Conservation (phyloP, 1,140 invertebrate genomes). For the Papilio polytes region DNA sequence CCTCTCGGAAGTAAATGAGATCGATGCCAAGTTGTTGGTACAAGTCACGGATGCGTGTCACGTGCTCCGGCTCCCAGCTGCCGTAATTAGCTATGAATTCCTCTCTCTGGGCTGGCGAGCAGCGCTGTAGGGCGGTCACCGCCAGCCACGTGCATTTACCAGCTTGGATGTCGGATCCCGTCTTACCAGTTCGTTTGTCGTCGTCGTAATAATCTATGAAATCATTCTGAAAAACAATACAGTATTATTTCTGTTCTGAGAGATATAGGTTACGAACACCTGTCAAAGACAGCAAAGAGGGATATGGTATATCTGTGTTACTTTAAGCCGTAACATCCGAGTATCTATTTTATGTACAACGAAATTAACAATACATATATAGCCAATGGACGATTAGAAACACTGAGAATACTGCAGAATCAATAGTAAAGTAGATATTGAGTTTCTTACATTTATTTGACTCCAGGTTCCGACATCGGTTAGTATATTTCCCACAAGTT, state of each 20-base stretch:
- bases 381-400: too few species aligned
- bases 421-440: background rate
- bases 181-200: slow-evolving; percentile 92
- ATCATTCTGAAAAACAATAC: slow-evolving; percentile 90
- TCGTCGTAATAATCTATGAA: slow-evolving; percentile 97
- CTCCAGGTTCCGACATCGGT: slow-evolving; percentile 95
- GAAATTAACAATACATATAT: too few species aligned
- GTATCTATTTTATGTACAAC: too few species aligned
- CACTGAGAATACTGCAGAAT: background rate
- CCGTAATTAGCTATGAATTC: slow-evolving; percentile 94
- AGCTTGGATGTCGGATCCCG: slow-evolving; percentile 96
- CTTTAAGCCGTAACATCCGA: too few species aligned
- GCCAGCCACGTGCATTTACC: slow-evolving; percentile 98
- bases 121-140: slow-evolving; percentile 95
- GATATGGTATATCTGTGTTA: too few species aligned
- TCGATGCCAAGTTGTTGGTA: slow-evolving; percentile 88
- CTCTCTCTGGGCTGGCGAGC: slow-evolving; percentile 88
- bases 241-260: background rate
- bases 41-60: slow-evolving; percentile 89
- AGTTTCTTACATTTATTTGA: slow-evolving; percentile 90
- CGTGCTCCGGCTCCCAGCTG: slow-evolving; percentile 86
- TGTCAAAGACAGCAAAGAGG: too few species aligned
- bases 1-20: background rate
- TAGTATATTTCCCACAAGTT: slow-evolving; percentile 89
- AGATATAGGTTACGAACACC: too few species aligned